Conservation (phyloP, 2,113 vertebrate species). For the Onychostoma macrolepis region DNA sequence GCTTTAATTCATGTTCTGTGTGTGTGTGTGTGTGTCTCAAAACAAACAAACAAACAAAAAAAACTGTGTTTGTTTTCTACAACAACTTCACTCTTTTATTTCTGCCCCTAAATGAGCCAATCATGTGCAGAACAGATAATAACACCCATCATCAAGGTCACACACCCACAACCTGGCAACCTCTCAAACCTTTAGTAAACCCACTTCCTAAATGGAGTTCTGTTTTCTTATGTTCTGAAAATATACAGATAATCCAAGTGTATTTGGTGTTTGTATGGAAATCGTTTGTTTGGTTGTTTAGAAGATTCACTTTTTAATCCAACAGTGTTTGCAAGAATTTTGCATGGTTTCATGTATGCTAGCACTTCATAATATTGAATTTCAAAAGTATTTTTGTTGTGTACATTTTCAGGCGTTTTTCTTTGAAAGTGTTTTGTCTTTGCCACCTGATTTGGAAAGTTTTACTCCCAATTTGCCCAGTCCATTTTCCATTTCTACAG, state of each 20-base stretch:
- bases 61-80: no score
- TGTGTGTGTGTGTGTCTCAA: no score
- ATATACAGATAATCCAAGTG: background rate
- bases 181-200: background rate
- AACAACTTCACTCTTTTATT: no score
- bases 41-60: no score
- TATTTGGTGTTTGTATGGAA: background rate
- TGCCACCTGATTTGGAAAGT: constrained; percentile 2
- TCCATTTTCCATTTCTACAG: background rate
- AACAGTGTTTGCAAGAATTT: background rate
- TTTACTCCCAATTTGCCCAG: background rate
- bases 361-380: background rate
- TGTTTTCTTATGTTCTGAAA: background rate
- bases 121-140: constrained; percentile 20
- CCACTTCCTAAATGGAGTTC: background rate
- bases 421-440: background rate
- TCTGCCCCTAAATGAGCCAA: constrained; percentile 17
- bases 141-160: constrained; percentile 30
- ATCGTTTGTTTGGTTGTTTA: background rate
- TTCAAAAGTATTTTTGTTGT: background rate
- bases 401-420: background rate
- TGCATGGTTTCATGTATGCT: background rate
- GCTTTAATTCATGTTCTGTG: background rate
- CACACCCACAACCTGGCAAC: constrained; percentile 29
- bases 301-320: background rate